These are phyloP conservation scores for Bombus waltoni DNA, from an alignment of 1,140 invertebrate species.

Conservation along the genomic window DNA sequence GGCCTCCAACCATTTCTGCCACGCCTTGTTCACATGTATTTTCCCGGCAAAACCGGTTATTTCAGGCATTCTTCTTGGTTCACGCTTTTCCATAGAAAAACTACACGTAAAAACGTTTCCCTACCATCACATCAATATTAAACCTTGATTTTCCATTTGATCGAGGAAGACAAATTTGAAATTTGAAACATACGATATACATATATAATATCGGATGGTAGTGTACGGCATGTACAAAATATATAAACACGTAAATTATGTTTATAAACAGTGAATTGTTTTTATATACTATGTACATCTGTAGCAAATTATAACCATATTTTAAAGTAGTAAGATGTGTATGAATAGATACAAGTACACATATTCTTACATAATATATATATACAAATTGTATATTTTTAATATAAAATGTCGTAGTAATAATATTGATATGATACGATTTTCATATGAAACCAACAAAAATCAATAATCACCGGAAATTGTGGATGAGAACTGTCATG, in stretches of 20 bases:
- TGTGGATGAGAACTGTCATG: conserved; percentile 35
- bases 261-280: neutral
- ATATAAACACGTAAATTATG: neutral
- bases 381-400: neutral
- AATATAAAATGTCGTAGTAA: no score
- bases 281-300: neutral
- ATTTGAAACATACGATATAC: neutral
- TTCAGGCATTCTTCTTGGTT: conserved; percentile 27
- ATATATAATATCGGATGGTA: neutral
- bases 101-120: neutral
- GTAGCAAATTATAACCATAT: neutral
- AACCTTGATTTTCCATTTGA: neutral
- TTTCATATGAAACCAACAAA: neutral
- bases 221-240: neutral
- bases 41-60: conserved; percentile 55
- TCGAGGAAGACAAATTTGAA: neutral
- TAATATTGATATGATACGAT: neutral
- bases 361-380: neutral
- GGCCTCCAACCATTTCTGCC: conserved; percentile 63
- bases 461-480: neutral
- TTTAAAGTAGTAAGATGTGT: neutral
- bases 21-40: conserved; percentile 57
- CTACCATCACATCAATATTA: neutral
- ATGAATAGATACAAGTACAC: neutral
- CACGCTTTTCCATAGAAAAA: conserved; percentile 25